Base-by-base conservation (phyloP, 2,888 invertebrate species). In the Stictocephala bisonia region DNA sequence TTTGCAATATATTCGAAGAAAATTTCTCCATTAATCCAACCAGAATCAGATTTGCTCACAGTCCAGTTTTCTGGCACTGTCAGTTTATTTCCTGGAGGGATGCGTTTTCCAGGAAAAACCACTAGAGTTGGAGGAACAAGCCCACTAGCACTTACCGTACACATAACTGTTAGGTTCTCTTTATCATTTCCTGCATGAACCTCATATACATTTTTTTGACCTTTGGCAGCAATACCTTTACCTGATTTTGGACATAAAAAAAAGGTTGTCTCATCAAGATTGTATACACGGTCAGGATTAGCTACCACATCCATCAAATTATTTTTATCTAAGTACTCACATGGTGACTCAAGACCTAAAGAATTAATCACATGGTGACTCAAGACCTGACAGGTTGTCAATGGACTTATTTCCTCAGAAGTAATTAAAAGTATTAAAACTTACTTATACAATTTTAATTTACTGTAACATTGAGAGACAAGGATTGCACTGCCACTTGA, bases 181-280 rank as follows among this genome's bases (percentile, higher is more conserved):
- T n/a, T 80, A 58, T 83, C 81, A 71, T 82, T 80, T 68, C 79
- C 78, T 27, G 77, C 72, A 40, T 58, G 71, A 27, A 60, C 75
- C 51, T 82, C 80, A 15, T 81, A 75, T 31, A 79, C 15, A 80
- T 79, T 20, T 78, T 77, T 78, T 77, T 73, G 41, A 81, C 82
- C 79, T 79, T 81, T 76, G 73, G 78, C 27, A 1, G 76, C 79
- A 15, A 84, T 60, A 22, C 83, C 83, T 68, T 79, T 77, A n/a
- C 79, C 76, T 1, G 78, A 78, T 77, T 84, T 83, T 20, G 83
- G 83, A 44, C 76, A 74, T 24, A 84, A 77, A 74, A n/a, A n/a
- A n/a, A n/a, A n/a, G n/a, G n/a, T n/a, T n/a, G n/a, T n/a, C n/a
- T n/a, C n/a, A 35, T 35, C 40, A 35, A 35, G 40, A 35, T 35